Conservation (phyloP, 2,113 vertebrate species). For the Periophthalmodon schlosseri region DNA sequence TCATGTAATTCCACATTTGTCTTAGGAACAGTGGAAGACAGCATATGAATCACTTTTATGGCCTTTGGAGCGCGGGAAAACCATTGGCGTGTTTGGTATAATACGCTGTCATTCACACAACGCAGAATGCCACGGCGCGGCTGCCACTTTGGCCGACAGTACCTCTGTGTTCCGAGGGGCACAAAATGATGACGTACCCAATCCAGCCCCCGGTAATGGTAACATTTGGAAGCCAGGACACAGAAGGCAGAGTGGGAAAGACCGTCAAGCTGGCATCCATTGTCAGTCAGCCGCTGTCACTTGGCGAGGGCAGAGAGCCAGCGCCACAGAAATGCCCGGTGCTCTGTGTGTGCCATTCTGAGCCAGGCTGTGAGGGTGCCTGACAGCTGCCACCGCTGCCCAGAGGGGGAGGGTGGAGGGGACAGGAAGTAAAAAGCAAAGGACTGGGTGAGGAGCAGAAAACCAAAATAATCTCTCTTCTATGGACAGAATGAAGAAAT, state of each 20-base stretch:
- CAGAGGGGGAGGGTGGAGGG: slow-evolving; percentile 28
- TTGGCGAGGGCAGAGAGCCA: slow-evolving; percentile 49
- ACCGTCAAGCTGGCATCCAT: slow-evolving; percentile 57
- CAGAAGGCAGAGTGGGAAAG: slow-evolving; percentile 39
- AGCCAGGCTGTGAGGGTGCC: slow-evolving; percentile 32
- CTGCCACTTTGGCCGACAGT: slow-evolving; percentile 52
- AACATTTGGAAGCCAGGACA: slow-evolving; percentile 64
- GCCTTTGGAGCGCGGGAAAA: slow-evolving; percentile 43
- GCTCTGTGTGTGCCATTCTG: slow-evolving; percentile 23
- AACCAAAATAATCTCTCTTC: not conserved
- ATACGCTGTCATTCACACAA: slow-evolving; percentile 70
- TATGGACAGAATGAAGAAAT: not conserved
- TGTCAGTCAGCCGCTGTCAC: slow-evolving; percentile 61
- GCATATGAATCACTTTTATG: slow-evolving; percentile 68
- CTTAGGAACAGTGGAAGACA: slow-evolving; percentile 54
- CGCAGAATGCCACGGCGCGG: slow-evolving; percentile 43
- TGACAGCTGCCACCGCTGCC: slow-evolving; percentile 57
- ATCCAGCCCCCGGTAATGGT: slow-evolving; percentile 56
- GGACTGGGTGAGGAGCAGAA: slow-evolving; percentile 27
- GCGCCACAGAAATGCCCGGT: slow-evolving; percentile 32
- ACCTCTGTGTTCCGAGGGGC: slow-evolving; percentile 50
- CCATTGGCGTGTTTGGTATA: slow-evolving; percentile 51
- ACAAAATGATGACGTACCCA: slow-evolving; percentile 56
- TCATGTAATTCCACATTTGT: slow-evolving; percentile 64
- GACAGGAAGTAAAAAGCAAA: slow-evolving; percentile 10